Base-by-base conservation (phyloP, 2,888 invertebrate species). In the Camponotus fellah region DNA sequence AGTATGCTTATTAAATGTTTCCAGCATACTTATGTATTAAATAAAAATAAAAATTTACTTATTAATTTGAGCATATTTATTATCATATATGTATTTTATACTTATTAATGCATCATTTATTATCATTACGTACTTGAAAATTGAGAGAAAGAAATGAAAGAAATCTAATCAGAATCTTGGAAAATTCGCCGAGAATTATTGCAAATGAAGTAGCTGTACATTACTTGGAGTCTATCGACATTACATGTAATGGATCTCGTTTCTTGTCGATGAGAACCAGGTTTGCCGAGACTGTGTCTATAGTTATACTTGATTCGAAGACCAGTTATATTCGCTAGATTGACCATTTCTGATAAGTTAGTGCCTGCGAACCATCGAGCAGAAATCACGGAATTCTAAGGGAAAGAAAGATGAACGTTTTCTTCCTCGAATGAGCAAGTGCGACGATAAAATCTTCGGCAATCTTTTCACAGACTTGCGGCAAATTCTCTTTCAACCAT, bases 331-430 rank as follows among this genome's bases (percentile, higher is more conserved):
- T 69, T 69, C 69, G 79, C 79, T 79, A 71, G 79, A 79, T 79
- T 79, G 79, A 46, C 69, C 46, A 79, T 69, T 79, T 79, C 46
- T 79, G 69, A 79, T 79, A 79, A 79, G 69, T 79, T 79, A 79
- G 79, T 79, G 79, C 71, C 79, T 69, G 79, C 60, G 69, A 80
- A 71, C 60, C 69, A 71, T 62, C 71, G 79, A 60, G 60, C 60
- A 60, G 49, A 79, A 79, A 79, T 69, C 79, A 60, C 60, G 9
- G 69, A 79, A 79, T 79, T 79, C 69, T 69, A 46, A 62, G 26
- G 79, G 5, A 69, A 69, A 79, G 79, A 79, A 79, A 79, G 79
- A 79, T 69, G 79, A 79, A 79, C 79, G 49, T 79, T 79, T 60
- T 69, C 79, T 69, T 79, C 60, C 46, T 62, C 79, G 79, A 79